phyloP scores from a whole-genome alignment of 2,797 vertebrate species.

The Melanotaenia maccullochi region DNA sequence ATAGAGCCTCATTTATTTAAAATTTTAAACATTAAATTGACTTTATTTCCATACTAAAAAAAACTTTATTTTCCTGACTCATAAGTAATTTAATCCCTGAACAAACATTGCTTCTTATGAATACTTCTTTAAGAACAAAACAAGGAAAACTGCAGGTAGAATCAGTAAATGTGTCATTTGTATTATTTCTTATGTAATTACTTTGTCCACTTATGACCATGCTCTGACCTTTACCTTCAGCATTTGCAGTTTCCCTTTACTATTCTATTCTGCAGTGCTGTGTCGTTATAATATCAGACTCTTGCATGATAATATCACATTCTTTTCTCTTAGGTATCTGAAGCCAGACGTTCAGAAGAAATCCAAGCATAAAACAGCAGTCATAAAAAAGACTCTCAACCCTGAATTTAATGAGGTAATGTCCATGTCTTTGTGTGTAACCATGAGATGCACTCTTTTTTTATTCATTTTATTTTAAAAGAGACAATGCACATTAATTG shows the following conservation, averaged over 20 bases:
- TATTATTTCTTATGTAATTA: conserved; percentile 1
- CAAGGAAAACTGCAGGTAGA: neutral
- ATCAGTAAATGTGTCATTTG: neutral
- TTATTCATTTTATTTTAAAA: too few relatives aligned
- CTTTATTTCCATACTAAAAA: neutral
- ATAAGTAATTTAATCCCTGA: neutral
- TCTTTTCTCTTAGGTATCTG: conserved; percentile 84
- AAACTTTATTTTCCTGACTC: neutral
- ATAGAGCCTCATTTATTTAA: neutral
- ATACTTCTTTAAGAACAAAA: neutral
- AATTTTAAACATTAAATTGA: neutral
- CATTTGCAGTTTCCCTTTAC: conserved; percentile 1
- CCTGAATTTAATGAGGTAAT: conserved; percentile 93
- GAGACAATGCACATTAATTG: too few relatives aligned
- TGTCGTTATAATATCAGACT: conserved; percentile 18
- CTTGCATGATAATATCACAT: conserved; percentile 5
- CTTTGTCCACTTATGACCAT: conserved; percentile 9
- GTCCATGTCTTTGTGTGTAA: conserved; percentile 35
- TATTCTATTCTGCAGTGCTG: neutral
- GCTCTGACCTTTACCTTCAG: conserved; percentile 15
- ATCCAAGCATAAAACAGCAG: conserved; percentile 92
- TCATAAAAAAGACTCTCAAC: conserved; percentile 94
- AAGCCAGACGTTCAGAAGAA: conserved; percentile 93
- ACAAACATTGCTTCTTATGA: neutral
- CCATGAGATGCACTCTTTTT: neutral